Percentiles rank a stretch among this genome's conserved stretches.
Conservation (phyloP, 2,888 invertebrate genomes). For the Cremastinae sp. region DNA sequence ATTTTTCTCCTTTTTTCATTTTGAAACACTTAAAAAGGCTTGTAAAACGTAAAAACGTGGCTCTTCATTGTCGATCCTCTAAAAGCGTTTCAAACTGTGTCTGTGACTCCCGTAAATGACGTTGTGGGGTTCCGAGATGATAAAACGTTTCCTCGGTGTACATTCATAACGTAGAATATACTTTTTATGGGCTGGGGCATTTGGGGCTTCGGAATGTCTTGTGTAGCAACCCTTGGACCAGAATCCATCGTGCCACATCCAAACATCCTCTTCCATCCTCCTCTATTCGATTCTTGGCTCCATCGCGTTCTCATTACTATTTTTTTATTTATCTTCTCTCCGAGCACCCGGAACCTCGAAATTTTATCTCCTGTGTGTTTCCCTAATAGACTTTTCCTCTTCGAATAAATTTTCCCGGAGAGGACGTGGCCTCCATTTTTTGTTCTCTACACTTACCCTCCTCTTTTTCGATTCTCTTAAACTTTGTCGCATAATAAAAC, state of each 20-base stretch:
- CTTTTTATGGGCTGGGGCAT: slow-evolving; percentile 49
- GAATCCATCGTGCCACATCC: slow-evolving; percentile 73
- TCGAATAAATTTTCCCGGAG: slow-evolving; percentile 21
- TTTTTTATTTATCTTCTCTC: slow-evolving; percentile 4
- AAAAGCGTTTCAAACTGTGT: slow-evolving; percentile 1
- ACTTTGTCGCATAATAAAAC: too few relatives aligned
- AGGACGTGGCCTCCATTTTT: not conserved
- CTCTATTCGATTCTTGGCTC: slow-evolving; percentile 48
- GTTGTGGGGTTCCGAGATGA: not conserved
- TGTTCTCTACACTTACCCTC: too few relatives aligned
- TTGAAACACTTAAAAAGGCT: slow-evolving; percentile 8
- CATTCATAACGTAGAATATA: slow-evolving; percentile 15
- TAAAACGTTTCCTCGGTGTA: slow-evolving; percentile 14
- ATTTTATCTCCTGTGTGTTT: too few relatives aligned
- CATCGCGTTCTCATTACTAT: slow-evolving; percentile 14
- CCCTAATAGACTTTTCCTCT: not conserved
- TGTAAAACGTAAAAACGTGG: not conserved
- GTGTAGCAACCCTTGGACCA: slow-evolving; percentile 79
- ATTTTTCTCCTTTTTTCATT: not conserved
- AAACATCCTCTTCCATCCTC: slow-evolving; percentile 63
- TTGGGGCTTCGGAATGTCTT: slow-evolving; percentile 18
- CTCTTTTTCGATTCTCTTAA: too few relatives aligned
- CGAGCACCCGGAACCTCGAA: too few relatives aligned
- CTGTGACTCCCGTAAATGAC: slow-evolving; percentile 4
- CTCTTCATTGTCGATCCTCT: not conserved